Base-by-base conservation (phyloP, 64 coral and sea anemone species). In the Cladopsammia gracilis region DNA sequence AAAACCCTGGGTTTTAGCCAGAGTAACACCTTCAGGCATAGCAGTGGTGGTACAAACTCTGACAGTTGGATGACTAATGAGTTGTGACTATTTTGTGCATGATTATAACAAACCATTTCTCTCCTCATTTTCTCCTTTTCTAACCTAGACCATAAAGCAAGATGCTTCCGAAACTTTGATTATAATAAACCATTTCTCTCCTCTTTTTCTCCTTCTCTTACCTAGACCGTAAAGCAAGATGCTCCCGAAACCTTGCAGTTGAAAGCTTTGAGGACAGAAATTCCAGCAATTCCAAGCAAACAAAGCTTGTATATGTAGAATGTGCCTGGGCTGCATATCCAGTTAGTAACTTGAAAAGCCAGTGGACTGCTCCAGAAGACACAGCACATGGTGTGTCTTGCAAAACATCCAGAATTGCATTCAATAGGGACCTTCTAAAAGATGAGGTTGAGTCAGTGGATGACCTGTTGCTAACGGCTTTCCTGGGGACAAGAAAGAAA, bases 361-460 rank as follows among this genome's bases (percentile, higher is more conserved):
- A 90, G 16, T 97, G 93, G 26, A 97, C 69, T n/a, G 91, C 73
- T 19, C 95, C 95, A 57, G 95, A 92, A 49, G 95, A 97, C 4
- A 78, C 65, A 12, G 95, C 92, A 82, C 65, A 58, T 23, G 88
- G 78, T 7, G 92, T 88, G 25, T 75, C 52, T 26, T 74, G 91
- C 58, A 97, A 61, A n/a, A 97, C 88, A 51, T 97, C 62, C 12
- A 97, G 68, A 24, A 97, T 88, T 49, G 88, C 95, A 73, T 68
- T 48, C 10, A 97, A 62, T 3, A 97, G 60, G 72, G 92, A 89
- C 7, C 71, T 66, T 48, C 87, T 74, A 80, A 97, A 97, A 20
- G 88, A 89, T 64, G 26, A 73, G 25, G 86, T 88, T 4, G 72
- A 93, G 10, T 77, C 15, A 87, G 82, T 68, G 70, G 26, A 18